Percentiles rank a stretch among this genome's conserved stretches.
Evolutionary conservation across 2,797 vertebrate genomes (phyloP).

Genomic region (Discoglossus pictus): DNA sequence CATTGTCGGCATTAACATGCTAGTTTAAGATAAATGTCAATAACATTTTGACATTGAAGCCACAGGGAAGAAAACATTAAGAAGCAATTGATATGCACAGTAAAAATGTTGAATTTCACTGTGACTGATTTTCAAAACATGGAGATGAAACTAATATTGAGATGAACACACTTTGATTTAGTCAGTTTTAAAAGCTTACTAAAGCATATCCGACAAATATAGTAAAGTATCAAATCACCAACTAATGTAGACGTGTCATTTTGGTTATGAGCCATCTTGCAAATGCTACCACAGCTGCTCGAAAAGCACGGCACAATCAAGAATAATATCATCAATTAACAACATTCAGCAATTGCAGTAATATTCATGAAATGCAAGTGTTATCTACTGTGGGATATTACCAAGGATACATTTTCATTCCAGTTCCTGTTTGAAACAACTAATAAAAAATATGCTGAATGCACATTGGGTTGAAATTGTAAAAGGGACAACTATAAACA

Average conservation of each 20-base stretch:
- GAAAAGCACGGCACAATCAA: constrained; percentile 28
- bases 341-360: constrained; percentile 28
- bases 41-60: too few species aligned
- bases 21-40: too few species aligned
- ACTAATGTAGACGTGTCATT: constrained; percentile 34
- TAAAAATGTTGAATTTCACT: constrained; percentile 16
- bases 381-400: too few species aligned
- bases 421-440: too few species aligned
- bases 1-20: too few species aligned
- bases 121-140: constrained; percentile 5
- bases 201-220: constrained; percentile 18
- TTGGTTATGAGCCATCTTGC: constrained; percentile 38
- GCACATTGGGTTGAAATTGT: too few species aligned
- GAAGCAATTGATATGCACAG: background rate
- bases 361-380: too few species aligned
- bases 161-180: constrained; percentile 5
- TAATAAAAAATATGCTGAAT: too few species aligned
- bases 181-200: constrained; percentile 21
- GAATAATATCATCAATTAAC: constrained; percentile 26
- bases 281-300: constrained; percentile 40
- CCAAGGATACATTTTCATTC: too few species aligned
- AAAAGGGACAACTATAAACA: too few species aligned
- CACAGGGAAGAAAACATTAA: too few species aligned
- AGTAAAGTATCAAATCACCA: constrained; percentile 18
- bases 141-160: constrained; percentile 15